Evolutionary conservation across 2,797 vertebrate species (phyloP).

Genomic region (Myiothlypis coronata): DNA sequence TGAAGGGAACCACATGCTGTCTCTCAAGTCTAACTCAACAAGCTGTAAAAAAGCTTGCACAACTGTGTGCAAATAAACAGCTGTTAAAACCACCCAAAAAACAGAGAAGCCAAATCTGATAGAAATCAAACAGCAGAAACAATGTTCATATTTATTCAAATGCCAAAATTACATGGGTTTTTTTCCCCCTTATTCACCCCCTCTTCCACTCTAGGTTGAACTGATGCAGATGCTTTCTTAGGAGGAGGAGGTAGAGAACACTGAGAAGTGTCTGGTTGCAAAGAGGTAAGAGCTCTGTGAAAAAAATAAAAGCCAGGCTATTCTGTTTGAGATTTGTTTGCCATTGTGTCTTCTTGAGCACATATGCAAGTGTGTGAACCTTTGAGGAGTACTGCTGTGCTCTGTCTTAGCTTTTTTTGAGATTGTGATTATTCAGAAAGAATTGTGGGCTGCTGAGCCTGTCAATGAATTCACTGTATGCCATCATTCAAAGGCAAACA

Average conservation of each 20-base stretch:
- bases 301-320: not conserved
- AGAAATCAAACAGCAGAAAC: not conserved
- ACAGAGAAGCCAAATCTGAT: not conserved
- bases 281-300: not conserved
- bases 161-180: not conserved
- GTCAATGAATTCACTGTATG: not conserved
- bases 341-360: not conserved
- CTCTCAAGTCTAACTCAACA: conserved; percentile 18
- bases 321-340: not conserved
- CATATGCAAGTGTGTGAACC: not conserved
- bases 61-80: conserved; percentile 12
- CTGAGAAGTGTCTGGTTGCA: not conserved
- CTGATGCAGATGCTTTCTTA: not conserved
- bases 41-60: not conserved
- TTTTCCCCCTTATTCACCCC: not conserved
- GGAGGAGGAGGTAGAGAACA: not conserved
- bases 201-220: not conserved
- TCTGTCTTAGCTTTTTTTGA: conserved; percentile 6
- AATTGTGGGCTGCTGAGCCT: not conserved
- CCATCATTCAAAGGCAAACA: not conserved
- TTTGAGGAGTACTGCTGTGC: not conserved
- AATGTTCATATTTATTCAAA: not conserved
- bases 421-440: not conserved
- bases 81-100: not conserved
- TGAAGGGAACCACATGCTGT: conserved; percentile 50